Evolutionary conservation across 2,113 vertebrate genomes (phyloP).

Genomic region (Silurus asotus): DNA sequence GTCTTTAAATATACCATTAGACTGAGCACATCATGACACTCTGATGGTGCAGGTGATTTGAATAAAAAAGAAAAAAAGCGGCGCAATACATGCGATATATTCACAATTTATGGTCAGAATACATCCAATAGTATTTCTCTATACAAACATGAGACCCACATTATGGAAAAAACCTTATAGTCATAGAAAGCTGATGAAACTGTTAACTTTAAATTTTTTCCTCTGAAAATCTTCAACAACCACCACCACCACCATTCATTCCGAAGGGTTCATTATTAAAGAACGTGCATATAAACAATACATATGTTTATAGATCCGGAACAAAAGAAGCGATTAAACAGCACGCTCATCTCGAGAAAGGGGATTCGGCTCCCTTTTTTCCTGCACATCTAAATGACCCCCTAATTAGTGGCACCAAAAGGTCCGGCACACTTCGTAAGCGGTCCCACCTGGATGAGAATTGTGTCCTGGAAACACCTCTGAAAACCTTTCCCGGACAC

Average conservation of each 20-base stretch:
- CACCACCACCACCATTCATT: not conserved
- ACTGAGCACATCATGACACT: not conserved
- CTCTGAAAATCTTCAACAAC: not conserved
- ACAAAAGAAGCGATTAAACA: not conserved
- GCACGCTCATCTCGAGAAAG: constrained; percentile 8
- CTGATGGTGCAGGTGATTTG: not conserved
- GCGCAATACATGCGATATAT: too few species aligned
- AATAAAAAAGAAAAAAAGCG: too few species aligned
- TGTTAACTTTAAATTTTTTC: too few species aligned
- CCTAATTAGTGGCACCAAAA: constrained; percentile 7
- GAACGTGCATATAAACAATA: not conserved
- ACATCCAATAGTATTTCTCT: not conserved
- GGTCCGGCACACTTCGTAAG: constrained; percentile 41
- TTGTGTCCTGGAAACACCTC: not conserved
- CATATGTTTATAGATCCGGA: not conserved
- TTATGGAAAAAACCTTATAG: too few species aligned
- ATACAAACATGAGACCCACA: not conserved
- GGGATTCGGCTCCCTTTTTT: not conserved
- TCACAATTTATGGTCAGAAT: not conserved
- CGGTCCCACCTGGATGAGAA: constrained; percentile 10
- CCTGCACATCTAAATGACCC: constrained; percentile 6
- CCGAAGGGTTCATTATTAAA: not conserved
- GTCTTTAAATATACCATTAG: not conserved
- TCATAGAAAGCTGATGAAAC: too few species aligned
- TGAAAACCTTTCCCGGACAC: not conserved